Percentiles rank a stretch among this genome's conserved stretches.
Conservation (phyloP, 2,113 vertebrate genomes). For the Peromyscus polionotus region DNA sequence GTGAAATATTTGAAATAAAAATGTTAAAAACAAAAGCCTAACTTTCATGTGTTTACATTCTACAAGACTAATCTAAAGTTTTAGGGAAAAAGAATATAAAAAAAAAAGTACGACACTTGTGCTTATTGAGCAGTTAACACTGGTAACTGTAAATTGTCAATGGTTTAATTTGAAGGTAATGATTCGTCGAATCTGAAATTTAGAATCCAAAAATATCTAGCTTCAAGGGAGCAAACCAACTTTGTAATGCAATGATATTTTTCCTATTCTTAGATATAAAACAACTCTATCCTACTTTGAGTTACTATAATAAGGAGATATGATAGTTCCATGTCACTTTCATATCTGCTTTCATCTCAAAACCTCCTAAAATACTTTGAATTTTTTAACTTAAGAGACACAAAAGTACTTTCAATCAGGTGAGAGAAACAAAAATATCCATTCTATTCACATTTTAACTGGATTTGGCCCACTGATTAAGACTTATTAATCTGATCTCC, state of each 20-base stretch:
- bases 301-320: neutral
- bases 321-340: slow-evolving; percentile 36
- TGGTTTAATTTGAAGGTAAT: slow-evolving; percentile 82
- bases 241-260: slow-evolving; percentile 65
- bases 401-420: slow-evolving; percentile 14
- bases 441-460: neutral
- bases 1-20: slow-evolving; percentile 37
- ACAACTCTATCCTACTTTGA: slow-evolving; percentile 65
- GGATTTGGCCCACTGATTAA: neutral
- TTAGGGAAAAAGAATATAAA: slow-evolving; percentile 66
- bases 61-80: slow-evolving; percentile 73
- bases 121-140: slow-evolving; percentile 26
- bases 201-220: slow-evolving; percentile 63
- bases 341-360: slow-evolving; percentile 49
- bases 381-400: slow-evolving; percentile 45
- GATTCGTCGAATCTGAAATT: slow-evolving; percentile 74
- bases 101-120: slow-evolving; percentile 73
- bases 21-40: neutral
- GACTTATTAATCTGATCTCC: neutral
- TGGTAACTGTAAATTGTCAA: slow-evolving; percentile 74
- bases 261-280: slow-evolving; percentile 76
- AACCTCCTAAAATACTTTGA: neutral
- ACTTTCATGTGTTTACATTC: neutral
- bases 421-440: neutral
- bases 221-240: slow-evolving; percentile 55